These are phyloP conservation scores for Spodoptera littoralis DNA, from an alignment of 2,888 invertebrate species.

Conservation along the genomic window DNA sequence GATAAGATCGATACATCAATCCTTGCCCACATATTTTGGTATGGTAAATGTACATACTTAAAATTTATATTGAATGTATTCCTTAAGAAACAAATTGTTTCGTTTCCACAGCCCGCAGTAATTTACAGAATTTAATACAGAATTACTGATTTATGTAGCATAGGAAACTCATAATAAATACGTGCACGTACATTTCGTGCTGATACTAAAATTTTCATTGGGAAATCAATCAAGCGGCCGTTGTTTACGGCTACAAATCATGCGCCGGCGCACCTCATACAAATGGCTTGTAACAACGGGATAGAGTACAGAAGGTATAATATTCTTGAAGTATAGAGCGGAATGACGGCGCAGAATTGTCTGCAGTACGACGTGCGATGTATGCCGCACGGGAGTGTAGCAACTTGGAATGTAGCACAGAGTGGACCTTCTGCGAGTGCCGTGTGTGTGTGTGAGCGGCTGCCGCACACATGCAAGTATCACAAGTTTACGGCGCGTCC, in stretches of 20 bases:
- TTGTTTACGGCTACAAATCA: constrained; percentile 23
- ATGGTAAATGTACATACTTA: too few relatives aligned
- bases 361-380: too few relatives aligned
- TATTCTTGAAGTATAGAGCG: background rate
- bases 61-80: background rate
- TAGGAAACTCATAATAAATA: background rate
- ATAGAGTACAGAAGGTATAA: background rate
- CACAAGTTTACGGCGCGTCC: background rate
- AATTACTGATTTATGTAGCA: constrained; percentile 3
- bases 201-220: constrained; percentile 18
- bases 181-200: background rate
- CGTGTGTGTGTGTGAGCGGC: too few relatives aligned
- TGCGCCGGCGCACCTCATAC: constrained; percentile 16
- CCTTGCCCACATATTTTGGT: too few relatives aligned
- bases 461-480: background rate
- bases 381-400: too few relatives aligned
- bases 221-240: constrained; percentile 16
- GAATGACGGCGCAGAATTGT: too few relatives aligned
- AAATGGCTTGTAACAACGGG: background rate
- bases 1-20: too few relatives aligned
- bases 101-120: background rate
- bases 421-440: background rate
- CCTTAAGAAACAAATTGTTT: background rate
- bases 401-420: too few relatives aligned
- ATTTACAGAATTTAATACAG: constrained; percentile 8